Base-by-base conservation (phyloP, 2,888 invertebrate species). In the Epistrophella euchroma region DNA sequence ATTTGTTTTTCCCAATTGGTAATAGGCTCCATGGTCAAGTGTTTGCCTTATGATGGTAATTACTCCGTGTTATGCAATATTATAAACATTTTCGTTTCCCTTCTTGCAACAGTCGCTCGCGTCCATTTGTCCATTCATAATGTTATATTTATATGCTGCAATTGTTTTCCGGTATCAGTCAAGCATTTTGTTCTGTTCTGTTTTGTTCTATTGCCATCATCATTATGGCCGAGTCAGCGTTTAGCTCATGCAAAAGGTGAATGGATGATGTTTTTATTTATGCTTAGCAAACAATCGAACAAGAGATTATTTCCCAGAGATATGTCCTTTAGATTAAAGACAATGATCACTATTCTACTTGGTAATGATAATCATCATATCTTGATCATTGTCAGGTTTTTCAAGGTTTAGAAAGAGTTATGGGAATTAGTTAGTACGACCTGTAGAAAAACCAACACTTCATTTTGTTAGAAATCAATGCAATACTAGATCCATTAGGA, bases 1-100 rank as follows among this genome's bases (percentile, higher is more conserved):
- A 85, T 81, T 85, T 85, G 85, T 81, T 76, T 76, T 85, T 77
- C 76, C 73, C 81, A 85, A 85, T 85, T 85, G 85, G 80, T 77
- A 85, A 85, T 81, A 85, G 81, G 73, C 73, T 81, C 47, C 76
- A 81, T 43, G 85, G 85, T 85, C 85, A 85, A 81, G 81, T 85
- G 81, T 85, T 85, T 85, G 73, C 70, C 76, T 85, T 79, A 81
- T 35, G 72, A 68, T 68, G 72, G 72, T 81, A 85, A 85, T 85
- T 85, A 85, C 81, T 70, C 68, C 85, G 62, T 81, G 81, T 80
- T 85, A 81, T 85, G 76, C 68, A 81, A 81, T 77, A 76, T 73
- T 85, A 40, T 60, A 72, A 72, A 68, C 40, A 62, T 75, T 55
- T 58, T 52, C 19, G 45, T 66, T 66, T 56, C 35, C 35, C 32